Evolutionary conservation across 2,888 invertebrate genomes (phyloP).

Genomic region (Morpho helenor): DNA sequence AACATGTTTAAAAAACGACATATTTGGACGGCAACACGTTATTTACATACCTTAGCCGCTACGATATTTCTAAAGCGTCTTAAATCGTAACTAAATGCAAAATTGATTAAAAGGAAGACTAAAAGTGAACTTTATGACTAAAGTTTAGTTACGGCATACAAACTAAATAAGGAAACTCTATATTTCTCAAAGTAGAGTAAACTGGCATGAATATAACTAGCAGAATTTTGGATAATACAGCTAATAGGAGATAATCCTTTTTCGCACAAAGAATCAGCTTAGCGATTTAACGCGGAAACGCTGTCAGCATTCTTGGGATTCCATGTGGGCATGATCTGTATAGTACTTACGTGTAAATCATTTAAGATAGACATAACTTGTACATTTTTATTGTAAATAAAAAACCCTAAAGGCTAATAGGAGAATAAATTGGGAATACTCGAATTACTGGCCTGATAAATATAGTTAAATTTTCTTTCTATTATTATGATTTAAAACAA

Average conservation of each 20-base stretch:
- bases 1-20: conserved; percentile 23
- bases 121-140: conserved; percentile 53
- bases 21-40: conserved; percentile 63
- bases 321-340: too few species aligned
- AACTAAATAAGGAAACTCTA: conserved; percentile 19
- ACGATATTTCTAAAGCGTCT: conserved; percentile 47
- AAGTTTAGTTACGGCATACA: conserved; percentile 27
- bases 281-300: too few species aligned
- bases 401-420: background rate
- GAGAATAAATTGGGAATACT: background rate
- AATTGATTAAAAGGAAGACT: conserved; percentile 70
- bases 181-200: conserved; percentile 5
- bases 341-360: too few species aligned
- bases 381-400: too few species aligned
- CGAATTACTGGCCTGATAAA: conserved; percentile 4
- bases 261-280: too few species aligned
- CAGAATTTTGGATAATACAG: conserved; percentile 6
- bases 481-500: background rate
- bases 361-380: too few species aligned
- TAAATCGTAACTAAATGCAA: conserved; percentile 71
- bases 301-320: too few species aligned
- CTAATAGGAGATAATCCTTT: background rate
- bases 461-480: background rate
- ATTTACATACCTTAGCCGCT: conserved; percentile 27
- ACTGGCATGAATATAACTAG: conserved; percentile 11